A percentile compares a stretch with the other conserved stretches of the same genome.
Evolutionary conservation across 2,797 vertebrate genomes (phyloP).

Genomic region (Micropoecilia bifurca): DNA sequence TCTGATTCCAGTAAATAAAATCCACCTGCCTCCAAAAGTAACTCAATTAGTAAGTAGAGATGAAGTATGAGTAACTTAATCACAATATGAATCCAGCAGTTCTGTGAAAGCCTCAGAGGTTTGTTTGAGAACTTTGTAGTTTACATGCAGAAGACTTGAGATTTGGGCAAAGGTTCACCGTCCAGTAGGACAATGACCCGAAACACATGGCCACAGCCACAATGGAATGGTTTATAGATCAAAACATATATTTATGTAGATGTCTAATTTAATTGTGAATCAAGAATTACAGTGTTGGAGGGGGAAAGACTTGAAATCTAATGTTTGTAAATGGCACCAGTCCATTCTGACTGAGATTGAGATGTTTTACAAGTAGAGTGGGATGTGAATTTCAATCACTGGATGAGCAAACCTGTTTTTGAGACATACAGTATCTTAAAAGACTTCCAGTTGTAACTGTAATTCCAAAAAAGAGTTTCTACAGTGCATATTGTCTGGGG

Average conservation of each 20-base stretch:
- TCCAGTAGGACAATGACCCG: background rate
- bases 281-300: background rate
- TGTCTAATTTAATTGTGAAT: background rate
- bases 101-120: background rate
- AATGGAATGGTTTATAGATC: background rate
- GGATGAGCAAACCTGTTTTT: background rate
- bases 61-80: background rate
- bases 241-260: background rate
- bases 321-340: background rate
- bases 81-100: background rate
- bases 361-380: background rate
- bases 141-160: background rate
- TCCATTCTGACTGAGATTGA: background rate
- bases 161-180: background rate
- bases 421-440: background rate
- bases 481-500: background rate
- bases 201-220: background rate
- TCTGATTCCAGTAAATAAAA: background rate
- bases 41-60: background rate
- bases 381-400: background rate
- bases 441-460: background rate
- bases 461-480: background rate
- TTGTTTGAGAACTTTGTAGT: background rate
- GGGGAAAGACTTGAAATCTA: background rate
- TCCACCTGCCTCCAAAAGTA: background rate